These are phyloP conservation scores for Panzeria rudis DNA, from an alignment of 2,888 invertebrate species.

Conservation along the genomic window DNA sequence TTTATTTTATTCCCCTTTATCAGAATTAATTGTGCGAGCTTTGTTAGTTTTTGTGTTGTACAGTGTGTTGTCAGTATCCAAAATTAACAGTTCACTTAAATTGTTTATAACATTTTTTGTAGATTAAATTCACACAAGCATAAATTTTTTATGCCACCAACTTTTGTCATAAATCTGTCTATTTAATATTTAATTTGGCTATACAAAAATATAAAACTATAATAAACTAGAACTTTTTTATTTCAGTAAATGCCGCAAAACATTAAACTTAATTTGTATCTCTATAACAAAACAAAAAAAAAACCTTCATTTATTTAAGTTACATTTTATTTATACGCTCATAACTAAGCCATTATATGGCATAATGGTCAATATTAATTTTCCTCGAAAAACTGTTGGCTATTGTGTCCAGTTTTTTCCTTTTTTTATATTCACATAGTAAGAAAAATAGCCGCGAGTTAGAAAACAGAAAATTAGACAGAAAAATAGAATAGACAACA, in stretches of 20 bases:
- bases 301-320: conserved; percentile 34
- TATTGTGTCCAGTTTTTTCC: not conserved
- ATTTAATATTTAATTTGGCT: conserved; percentile 19
- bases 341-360: conserved; percentile 45
- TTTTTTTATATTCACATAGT: conserved; percentile 15
- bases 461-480: conserved; percentile 30
- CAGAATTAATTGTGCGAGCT: too few species aligned
- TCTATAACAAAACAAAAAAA: not conserved
- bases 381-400: conserved; percentile 40
- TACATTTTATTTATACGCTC: conserved; percentile 24
- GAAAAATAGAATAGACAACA: conserved; percentile 36
- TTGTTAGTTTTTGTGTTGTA: too few species aligned
- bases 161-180: conserved; percentile 28
- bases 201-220: not conserved
- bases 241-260: conserved; percentile 29
- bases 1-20: too few species aligned
- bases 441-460: conserved; percentile 53
- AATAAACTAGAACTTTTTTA: conserved; percentile 3
- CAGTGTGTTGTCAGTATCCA: too few species aligned
- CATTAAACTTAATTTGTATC: conserved; percentile 36
- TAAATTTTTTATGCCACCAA: conserved; percentile 16
- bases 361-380: conserved; percentile 68
- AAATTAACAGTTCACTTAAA: not conserved
- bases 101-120: not conserved
- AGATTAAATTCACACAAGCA: not conserved